phyloP scores from a whole-genome alignment of 2,113 vertebrate genomes.

The Misgurnus anguillicaudatus region DNA sequence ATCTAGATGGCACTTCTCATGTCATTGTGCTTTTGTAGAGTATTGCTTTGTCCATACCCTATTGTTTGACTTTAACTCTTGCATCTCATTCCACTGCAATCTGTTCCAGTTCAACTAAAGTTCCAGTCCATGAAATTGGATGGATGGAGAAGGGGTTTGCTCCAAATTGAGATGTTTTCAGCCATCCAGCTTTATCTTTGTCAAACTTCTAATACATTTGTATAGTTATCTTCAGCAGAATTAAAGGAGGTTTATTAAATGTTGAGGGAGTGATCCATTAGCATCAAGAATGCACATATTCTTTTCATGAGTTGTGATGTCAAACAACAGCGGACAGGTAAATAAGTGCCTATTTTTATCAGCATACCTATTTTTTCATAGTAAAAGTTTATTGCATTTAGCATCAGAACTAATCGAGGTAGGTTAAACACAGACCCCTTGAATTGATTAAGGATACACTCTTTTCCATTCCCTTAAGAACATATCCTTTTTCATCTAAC shows the following conservation, averaged over 20 bases:
- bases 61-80: slow-evolving; percentile 47
- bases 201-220: slow-evolving; percentile 16
- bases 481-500: too few relatives aligned
- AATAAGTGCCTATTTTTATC: too few relatives aligned
- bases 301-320: too few relatives aligned
- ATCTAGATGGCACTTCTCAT: slow-evolving; percentile 32
- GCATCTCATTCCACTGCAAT: slow-evolving; percentile 48
- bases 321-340: too few relatives aligned
- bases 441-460: too few relatives aligned
- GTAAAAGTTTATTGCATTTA: too few relatives aligned
- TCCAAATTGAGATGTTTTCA: background rate
- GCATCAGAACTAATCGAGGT: too few relatives aligned
- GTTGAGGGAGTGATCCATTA: too few relatives aligned
- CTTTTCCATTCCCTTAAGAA: too few relatives aligned
- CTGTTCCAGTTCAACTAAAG: slow-evolving; percentile 55
- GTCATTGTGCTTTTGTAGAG: slow-evolving; percentile 18
- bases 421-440: too few relatives aligned
- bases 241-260: background rate
- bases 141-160: slow-evolving; percentile 23
- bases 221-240: slow-evolving; percentile 19
- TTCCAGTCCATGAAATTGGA: slow-evolving; percentile 54
- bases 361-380: too few relatives aligned
- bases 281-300: too few relatives aligned
- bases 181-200: slow-evolving; percentile 18
- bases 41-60: slow-evolving; percentile 3